Percentiles rank a stretch among this genome's conserved stretches.
Evolutionary conservation across 2,797 vertebrate species (phyloP).

Genomic region (Tenualosa thibaudeaui): DNA sequence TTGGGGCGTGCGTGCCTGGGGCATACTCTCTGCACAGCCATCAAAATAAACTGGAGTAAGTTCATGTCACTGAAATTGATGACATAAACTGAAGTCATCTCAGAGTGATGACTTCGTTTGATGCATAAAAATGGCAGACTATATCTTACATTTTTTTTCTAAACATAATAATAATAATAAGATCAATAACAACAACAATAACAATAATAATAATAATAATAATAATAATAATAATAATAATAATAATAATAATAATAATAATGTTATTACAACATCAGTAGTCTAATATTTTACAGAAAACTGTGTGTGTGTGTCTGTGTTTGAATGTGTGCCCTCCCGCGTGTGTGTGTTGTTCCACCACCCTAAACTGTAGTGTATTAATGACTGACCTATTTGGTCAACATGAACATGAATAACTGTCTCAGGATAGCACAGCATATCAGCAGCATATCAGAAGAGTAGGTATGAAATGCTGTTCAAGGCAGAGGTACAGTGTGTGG

Average conservation of each 20-base stretch:
- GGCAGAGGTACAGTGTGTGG: neutral
- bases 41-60: constrained; percentile 43
- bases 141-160: neutral
- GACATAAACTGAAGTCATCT: constrained; percentile 41
- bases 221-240: neutral
- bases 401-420: neutral
- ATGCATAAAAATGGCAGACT: neutral
- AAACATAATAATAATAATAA: neutral
- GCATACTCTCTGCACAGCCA: constrained; percentile 36
- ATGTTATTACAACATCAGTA: neutral
- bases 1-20: constrained; percentile 32
- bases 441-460: neutral
- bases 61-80: constrained; percentile 46
- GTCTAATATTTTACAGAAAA: neutral
- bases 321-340: neutral
- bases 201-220: neutral
- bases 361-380: neutral
- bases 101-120: constrained; percentile 23
- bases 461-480: neutral
- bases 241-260: neutral
- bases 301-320: neutral
- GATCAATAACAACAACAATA: neutral
- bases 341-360: neutral
- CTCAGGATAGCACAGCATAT: neutral
- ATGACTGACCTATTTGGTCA: constrained; percentile 14